These are phyloP conservation scores for Acheta domesticus DNA, from an alignment of 2,888 invertebrate genomes.

Conservation along the genomic window DNA sequence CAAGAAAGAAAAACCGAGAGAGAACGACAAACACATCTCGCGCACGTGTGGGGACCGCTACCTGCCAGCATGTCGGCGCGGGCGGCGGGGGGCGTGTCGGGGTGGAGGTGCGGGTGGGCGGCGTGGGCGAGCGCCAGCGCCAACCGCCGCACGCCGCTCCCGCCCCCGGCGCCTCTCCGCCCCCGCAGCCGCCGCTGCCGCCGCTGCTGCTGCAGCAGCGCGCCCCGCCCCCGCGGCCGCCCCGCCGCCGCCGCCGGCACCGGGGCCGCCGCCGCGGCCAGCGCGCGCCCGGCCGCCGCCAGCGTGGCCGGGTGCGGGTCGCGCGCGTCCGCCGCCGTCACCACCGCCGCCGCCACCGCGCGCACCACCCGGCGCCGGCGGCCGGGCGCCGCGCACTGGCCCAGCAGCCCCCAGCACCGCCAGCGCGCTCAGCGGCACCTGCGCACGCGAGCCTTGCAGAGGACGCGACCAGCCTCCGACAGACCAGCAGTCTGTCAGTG, in stretches of 20 bases:
- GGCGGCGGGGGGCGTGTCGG: not conserved
- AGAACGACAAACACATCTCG: no score
- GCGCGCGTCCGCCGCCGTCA: not conserved
- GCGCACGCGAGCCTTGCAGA: not conserved
- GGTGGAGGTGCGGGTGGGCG: not conserved
- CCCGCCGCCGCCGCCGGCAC: not conserved
- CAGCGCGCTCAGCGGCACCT: not conserved
- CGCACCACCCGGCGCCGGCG: not conserved
- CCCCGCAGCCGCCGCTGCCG: not conserved
- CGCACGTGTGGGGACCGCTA: no score
- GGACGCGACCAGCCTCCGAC: no score
- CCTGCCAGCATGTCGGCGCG: not conserved
- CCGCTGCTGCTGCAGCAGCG: not conserved
- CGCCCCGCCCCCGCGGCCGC: not conserved
- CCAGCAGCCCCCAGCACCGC: not conserved
- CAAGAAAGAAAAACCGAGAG: no score
- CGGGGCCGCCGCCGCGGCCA: not conserved
- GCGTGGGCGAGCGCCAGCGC: not conserved
- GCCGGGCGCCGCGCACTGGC: not conserved
- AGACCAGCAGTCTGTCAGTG: no score
- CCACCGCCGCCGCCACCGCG: not conserved
- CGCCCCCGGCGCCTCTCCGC: not conserved
- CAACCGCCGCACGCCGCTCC: not conserved
- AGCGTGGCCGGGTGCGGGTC: not conserved
- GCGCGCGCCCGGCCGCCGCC: not conserved